Percentiles rank a stretch among this genome's conserved stretches.
Evolutionary conservation across 2,113 vertebrate genomes (phyloP).

Genomic region (Chrysochloris asiatica): DNA sequence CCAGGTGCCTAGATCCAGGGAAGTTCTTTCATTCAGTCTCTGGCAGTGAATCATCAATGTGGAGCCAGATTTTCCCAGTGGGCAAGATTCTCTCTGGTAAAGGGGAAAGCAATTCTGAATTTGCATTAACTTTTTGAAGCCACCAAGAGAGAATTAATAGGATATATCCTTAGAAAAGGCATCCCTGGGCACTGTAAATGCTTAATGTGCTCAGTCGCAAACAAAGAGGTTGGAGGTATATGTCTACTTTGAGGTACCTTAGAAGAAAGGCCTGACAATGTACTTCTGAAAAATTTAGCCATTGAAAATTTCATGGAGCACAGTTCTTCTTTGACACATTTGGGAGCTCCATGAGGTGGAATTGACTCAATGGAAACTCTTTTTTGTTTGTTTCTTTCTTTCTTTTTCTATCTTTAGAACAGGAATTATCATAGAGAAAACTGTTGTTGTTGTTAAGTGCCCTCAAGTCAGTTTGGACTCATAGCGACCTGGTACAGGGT

Average conservation of each 20-base stretch:
- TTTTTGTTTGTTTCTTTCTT: background rate
- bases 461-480: no score
- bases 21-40: conserved; percentile 60
- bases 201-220: background rate
- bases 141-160: background rate
- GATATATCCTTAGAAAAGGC: background rate
- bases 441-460: no score
- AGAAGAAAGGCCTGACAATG: background rate
- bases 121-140: conserved; percentile 55
- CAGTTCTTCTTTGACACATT: background rate
- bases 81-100: conserved; percentile 23
- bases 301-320: background rate
- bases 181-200: background rate
- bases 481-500: no score
- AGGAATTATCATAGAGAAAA: background rate
- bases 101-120: background rate
- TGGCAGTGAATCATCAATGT: conserved; percentile 47
- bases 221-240: background rate
- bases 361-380: no score
- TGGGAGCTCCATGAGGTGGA: background rate
- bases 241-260: background rate
- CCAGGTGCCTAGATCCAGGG: conserved; percentile 68
- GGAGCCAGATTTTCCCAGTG: conserved; percentile 57
- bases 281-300: background rate
- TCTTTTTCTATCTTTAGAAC: background rate